Conservation (phyloP, 1,140 invertebrate genomes). For the Venustaconcha ellipsiformis region DNA sequence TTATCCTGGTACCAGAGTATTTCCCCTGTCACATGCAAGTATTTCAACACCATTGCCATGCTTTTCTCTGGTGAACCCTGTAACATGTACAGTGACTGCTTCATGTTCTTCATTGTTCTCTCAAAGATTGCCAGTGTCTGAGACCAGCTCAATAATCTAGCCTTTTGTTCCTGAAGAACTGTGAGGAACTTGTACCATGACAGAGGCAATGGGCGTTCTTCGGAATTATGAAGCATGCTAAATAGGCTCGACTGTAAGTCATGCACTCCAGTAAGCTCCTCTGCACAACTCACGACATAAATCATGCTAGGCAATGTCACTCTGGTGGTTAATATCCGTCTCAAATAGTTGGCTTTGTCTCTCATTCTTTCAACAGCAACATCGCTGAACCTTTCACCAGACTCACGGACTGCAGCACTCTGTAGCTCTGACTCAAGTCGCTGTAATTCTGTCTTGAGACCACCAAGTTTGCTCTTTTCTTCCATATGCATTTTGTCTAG, state of each 20-base stretch:
- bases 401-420: slow-evolving; percentile 25
- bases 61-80: slow-evolving; percentile 54
- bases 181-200: slow-evolving; percentile 58
- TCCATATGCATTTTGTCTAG: slow-evolving; percentile 47
- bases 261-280: slow-evolving; percentile 41
- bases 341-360: slow-evolving; percentile 43
- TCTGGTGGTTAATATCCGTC: slow-evolving; percentile 51
- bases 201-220: slow-evolving; percentile 46
- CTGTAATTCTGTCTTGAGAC: slow-evolving; percentile 34
- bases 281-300: slow-evolving; percentile 59
- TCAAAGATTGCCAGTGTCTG: slow-evolving; percentile 49
- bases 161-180: slow-evolving; percentile 44
- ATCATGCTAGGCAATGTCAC: slow-evolving; percentile 45
- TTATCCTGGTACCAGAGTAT: slow-evolving; percentile 64
- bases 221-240: slow-evolving; percentile 34
- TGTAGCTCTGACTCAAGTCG: slow-evolving; percentile 37
- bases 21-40: slow-evolving; percentile 59
- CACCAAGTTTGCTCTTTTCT: slow-evolving; percentile 47
- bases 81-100: slow-evolving; percentile 52
- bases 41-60: slow-evolving; percentile 54
- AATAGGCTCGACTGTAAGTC: slow-evolving; percentile 34
- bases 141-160: slow-evolving; percentile 47
- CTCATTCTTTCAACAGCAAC: slow-evolving; percentile 45
- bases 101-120: slow-evolving; percentile 44
- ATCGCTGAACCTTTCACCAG: slow-evolving; percentile 48